These are phyloP conservation scores for Columba janthina DNA, from an alignment of 2,113 vertebrate genomes.

Conservation along the genomic window DNA sequence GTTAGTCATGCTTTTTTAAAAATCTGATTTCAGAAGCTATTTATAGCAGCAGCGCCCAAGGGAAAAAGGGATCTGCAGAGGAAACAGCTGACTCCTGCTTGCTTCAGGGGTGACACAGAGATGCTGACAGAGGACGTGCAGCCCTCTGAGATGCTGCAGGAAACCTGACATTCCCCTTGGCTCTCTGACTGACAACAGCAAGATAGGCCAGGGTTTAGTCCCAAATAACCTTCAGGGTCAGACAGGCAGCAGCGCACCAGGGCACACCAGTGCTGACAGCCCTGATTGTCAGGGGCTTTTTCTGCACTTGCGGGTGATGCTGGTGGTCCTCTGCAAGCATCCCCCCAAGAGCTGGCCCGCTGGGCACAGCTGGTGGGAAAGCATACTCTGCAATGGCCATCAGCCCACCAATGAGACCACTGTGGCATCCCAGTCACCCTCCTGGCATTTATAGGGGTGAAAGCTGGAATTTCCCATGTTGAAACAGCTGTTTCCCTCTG, in stretches of 20 bases:
- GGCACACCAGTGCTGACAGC: not conserved
- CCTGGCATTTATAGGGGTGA: not conserved
- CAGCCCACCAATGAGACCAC: rapidly evolving
- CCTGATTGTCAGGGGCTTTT: rapidly evolving
- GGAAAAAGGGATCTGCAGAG: not conserved
- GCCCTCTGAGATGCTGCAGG: not conserved
- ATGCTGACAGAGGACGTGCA: rapidly evolving
- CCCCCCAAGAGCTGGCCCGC: rapidly evolving
- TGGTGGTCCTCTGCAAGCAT: not conserved
- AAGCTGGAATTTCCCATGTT: not conserved
- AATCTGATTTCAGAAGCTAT: not conserved
- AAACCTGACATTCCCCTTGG: not conserved
- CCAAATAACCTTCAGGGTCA: not conserved
- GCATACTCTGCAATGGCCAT: not conserved
- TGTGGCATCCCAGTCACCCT: not conserved
- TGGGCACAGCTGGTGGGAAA: rapidly evolving
- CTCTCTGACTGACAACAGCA: not conserved
- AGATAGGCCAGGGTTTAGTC: not conserved
- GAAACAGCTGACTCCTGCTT: not conserved
- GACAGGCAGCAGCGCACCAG: not conserved
- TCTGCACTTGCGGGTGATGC: not conserved
- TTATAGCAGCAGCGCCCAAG: not conserved
- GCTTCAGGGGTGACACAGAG: rapidly evolving
- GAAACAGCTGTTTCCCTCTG: not conserved
- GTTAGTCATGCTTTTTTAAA: not conserved